Percentiles rank a stretch among this genome's conserved stretches.
Evolutionary conservation across 2,888 invertebrate species (phyloP).

Genomic region (Caenorhabditis plicata): DNA sequence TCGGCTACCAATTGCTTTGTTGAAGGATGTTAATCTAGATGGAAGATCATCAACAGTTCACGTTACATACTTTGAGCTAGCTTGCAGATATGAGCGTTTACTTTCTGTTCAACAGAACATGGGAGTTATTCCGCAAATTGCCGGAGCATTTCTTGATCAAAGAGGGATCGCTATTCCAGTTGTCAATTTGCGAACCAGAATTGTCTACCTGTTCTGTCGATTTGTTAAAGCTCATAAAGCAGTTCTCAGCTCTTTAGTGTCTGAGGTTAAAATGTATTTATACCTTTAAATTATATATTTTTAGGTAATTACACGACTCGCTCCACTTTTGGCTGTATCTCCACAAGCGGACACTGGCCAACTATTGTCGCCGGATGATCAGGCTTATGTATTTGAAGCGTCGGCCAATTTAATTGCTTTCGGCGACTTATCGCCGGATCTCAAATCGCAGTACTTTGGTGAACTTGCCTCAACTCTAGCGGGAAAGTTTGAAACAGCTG

Average conservation of each 20-base stretch:
- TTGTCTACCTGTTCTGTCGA: constrained; percentile 71
- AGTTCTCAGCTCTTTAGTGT: constrained; percentile 51
- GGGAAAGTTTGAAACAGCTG: constrained; percentile 37
- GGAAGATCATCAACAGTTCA: constrained; percentile 35
- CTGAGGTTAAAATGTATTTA: constrained; percentile 23
- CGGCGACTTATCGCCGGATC: constrained; percentile 67
- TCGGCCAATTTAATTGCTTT: constrained; percentile 71
- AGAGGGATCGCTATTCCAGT: constrained; percentile 39
- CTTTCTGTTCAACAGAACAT: constrained; percentile 20
- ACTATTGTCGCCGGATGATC: constrained; percentile 70
- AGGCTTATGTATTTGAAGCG: constrained; percentile 72
- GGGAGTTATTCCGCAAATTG: constrained; percentile 29
- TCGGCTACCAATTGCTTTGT: constrained; percentile 30
- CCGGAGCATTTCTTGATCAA: constrained; percentile 42
- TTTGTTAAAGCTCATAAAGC: constrained; percentile 71
- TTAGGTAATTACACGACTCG: constrained; percentile 68
- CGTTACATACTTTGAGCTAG: constrained; percentile 38
- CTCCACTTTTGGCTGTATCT: constrained; percentile 69
- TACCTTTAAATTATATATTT: neutral
- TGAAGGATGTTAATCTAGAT: constrained; percentile 33
- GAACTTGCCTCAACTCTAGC: constrained; percentile 47
- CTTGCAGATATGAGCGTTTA: constrained; percentile 42
- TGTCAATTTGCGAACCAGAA: constrained; percentile 69
- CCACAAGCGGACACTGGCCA: constrained; percentile 66
- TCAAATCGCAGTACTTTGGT: constrained; percentile 41